Evolutionary conservation across 30 jellyfish, hydroid and myxozoan genomes (phyloP), one percentile per base, ranked within the genome.

Genomic region (Aurelia sp.): DNA sequence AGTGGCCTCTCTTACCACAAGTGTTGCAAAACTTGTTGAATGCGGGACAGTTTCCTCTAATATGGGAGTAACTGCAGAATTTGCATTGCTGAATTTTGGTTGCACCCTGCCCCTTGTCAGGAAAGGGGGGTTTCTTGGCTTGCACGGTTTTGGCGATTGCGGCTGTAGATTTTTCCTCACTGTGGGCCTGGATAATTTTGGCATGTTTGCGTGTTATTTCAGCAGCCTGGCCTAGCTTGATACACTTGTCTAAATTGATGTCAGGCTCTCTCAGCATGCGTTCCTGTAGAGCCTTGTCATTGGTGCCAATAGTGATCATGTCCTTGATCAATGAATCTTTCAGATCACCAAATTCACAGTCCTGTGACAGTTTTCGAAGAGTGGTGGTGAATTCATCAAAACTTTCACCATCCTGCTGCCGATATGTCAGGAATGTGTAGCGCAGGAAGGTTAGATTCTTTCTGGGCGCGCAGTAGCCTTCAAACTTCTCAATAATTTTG

Each of bases 331-430:
- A 66, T 27, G 96, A 87, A 59, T 87, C 92, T 24, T 60, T 91
- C 18, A 76, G 86, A 19, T 48, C 41, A 66, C 80, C 81, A 41
- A 87, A 78, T 78, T 87, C 91, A 75, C 92, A 87, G 76, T 87
- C 92, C 80, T 87, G 78, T 17, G 89, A 21, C 59, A 87, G 86
- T 78, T 87, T 87, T 50, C 87, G 78, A 22, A 87, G 79, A 27
- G 64, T 38, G 55, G 91, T 87, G 72, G 85, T 77, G 74, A 67
- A 87, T 59, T 87, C 96, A 75, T 86, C 95, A 86, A 86, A 86
- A 41, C 71, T 10, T 76, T 74, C 84, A 74, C 83, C 85, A 11
- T 74, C 92, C 30, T 77, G 61, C 5, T 87, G 87, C 65, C 92
- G 67, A 40, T 78, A 41, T 35, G 88, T 87, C n/a, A 87, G 78